Conservation (phyloP, 1,140 invertebrate species). For the Trichoplusia ni region DNA sequence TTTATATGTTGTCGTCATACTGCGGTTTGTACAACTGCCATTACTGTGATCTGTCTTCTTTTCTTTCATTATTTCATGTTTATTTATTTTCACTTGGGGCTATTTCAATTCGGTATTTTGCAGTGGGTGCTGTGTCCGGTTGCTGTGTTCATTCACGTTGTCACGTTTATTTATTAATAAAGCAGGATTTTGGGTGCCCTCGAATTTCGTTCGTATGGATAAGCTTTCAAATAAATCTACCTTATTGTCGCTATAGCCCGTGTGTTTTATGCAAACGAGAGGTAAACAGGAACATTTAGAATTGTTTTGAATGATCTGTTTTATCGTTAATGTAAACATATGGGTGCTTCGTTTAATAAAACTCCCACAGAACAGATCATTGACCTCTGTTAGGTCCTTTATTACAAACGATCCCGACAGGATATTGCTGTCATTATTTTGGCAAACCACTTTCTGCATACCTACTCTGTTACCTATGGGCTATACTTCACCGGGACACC, state of each 20-base stretch:
- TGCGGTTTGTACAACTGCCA: background rate
- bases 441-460: no score
- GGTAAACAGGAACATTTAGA: no score
- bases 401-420: no score
- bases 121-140: slow-evolving; percentile 4
- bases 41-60: background rate
- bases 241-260: background rate
- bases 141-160: background rate
- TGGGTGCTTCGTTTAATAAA: no score
- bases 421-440: no score
- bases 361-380: no score
- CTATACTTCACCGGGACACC: no score
- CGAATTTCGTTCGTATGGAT: background rate
- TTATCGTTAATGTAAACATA: background rate
- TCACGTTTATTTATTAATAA: background rate
- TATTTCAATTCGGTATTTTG: background rate
- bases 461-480: no score
- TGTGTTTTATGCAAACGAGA: background rate
- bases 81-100: background rate
- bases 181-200: background rate
- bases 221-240: background rate
- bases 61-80: background rate
- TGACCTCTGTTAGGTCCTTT: no score
- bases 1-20: background rate
- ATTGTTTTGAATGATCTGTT: background rate